Base-by-base conservation (phyloP, 1,140 invertebrate species). In the Drosophila azteca region DNA sequence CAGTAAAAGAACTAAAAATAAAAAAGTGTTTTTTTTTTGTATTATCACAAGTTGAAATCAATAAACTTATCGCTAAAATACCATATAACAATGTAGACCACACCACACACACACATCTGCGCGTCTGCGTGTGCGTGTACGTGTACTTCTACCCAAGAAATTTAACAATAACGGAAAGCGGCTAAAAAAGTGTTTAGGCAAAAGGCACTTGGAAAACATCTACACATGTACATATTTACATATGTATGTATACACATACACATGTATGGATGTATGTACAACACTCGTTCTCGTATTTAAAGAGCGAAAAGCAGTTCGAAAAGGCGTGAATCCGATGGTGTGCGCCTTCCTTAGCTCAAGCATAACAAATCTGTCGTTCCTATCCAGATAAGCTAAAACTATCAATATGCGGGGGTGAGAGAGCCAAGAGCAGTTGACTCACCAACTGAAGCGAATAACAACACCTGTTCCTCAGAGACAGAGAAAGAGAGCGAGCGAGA, bases 1-100 rank as follows among this genome's bases (percentile, higher is more conserved):
- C 63, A 65, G 22, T 15, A 31, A 26, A 7, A 60, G 15, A 61
- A 59, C 11, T 6, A n/a, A 4, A 60, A 51, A 55, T 26, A 62
- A 58, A 29, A 59, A 55, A 72, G 29, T 44, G 22, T 55, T 13
- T 11, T 39, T 13, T 20, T 9, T 35, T 67, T 73, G 68, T 87
- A 68, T 75, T 87, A 88, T 87, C 83, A 83, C 75, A 88, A 87
- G 70, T 82, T 63, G 83, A 87, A 87, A 87, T 87, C 82, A 88
- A 87, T 87, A 87, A 87, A 82, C 78, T 88, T 87, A 87, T 87
- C 83, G 79, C 81, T 59, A 58, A 50, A 55, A 74, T 65, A 53
- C 58, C 54, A 50, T 49, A 60, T 41, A 68, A 64, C 53, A 39
- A 43, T 49, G 20, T 49, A 74, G n/a, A 46, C 44, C 35, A 2